Base-by-base conservation (phyloP, 1,140 invertebrate species). In the Lerema accius region DNA sequence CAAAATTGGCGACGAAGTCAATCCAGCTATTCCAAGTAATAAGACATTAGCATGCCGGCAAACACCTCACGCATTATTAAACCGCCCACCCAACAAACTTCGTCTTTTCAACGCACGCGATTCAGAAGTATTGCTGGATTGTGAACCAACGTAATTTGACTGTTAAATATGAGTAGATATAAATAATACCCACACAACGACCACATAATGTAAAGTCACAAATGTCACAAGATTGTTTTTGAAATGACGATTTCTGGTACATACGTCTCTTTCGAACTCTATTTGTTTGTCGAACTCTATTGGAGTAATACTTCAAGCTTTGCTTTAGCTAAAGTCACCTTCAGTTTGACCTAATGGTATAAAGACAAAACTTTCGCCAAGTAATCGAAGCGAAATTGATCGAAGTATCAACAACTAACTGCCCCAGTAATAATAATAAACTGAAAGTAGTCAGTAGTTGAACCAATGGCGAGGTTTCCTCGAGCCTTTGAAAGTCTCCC, bases 61-160 rank as follows among this genome's bases (percentile, higher is more conserved):
- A 56, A 56, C 40, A 56, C 53, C 40, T 56, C 53, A 45, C 40
- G 53, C 40, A 40, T 56, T 56, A 56, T 56, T 56, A 56, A 45
- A 26, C 23, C 53, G 23, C 26, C 53, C 53, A 14, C 43, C 19
- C 32, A 43, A 23, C 26, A 56, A 56, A 32, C 40, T 56, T 45
- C 53, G 40, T 56, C 26, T 43, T 56, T 51, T 56, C 10, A 56
- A 40, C 17, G 13, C 53, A 45, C 53, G 53, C 42, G 32, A 45
- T 56, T 45, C 19, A 51, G 40, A 32, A 19, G 40, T 26, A 45
- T 56, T 45, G 5, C 11, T 11, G 40, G 32, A 26, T 45, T 19
- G 4, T 32, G 28, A 32, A 32, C 28, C 1, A 32, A 32, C 5
- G 5, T 23, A 32, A 32, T 32, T 32, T 7, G 3, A 32, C 7